phyloP scores from a whole-genome alignment of 2,888 invertebrate species.

The Torymus tubicola region DNA sequence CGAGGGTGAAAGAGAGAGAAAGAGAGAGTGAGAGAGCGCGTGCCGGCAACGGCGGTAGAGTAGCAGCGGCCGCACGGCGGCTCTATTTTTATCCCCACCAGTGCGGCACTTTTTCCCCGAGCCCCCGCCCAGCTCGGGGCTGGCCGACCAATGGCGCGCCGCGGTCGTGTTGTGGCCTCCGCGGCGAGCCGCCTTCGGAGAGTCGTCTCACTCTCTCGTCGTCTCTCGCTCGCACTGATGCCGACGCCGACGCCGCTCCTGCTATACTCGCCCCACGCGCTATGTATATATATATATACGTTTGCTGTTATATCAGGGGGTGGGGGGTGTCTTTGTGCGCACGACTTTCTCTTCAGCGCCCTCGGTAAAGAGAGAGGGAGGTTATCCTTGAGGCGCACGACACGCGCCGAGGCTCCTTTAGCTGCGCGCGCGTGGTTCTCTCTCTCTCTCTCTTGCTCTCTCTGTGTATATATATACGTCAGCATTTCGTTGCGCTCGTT shows the following conservation, averaged over 20 bases:
- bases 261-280: background rate
- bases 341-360: no score
- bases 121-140: conserved; percentile 74
- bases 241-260: background rate
- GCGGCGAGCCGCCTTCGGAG: conserved; percentile 76
- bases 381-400: no score
- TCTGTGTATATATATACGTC: no score
- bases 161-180: conserved; percentile 77
- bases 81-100: conserved; percentile 73
- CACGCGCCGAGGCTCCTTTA: no score
- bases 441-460: no score
- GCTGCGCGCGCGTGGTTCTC: no score
- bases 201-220: conserved; percentile 59
- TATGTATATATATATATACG: no score
- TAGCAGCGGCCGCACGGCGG: background rate
- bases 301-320: no score
- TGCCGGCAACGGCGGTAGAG: no score
- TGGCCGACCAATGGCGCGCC: conserved; percentile 67
- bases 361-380: no score
- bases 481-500: conserved; percentile 44
- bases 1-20: background rate
- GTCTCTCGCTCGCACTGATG: conserved; percentile 59
- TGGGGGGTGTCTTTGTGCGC: no score
- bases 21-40: no score
- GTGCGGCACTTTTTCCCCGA: conserved; percentile 70